Percentiles rank a stretch among this genome's conserved stretches.
phyloP scores from a whole-genome alignment of 2,797 vertebrate genomes.

The Enteromius radiatus region DNA sequence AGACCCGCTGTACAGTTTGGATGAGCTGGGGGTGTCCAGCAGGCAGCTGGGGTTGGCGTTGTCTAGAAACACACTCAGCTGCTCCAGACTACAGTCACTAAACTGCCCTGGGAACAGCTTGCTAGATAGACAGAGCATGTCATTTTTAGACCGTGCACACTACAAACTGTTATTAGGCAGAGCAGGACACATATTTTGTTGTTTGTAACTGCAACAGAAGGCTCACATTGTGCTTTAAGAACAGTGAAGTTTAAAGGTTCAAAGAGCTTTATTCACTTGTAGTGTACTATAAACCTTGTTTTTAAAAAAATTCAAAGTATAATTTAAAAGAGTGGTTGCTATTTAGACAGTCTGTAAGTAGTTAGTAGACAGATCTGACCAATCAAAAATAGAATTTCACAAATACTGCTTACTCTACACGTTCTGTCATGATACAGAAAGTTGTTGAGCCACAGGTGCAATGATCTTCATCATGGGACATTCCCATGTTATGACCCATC shows the following conservation, averaged over 20 bases:
- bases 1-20: constrained; percentile 72
- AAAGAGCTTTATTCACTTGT: not conserved
- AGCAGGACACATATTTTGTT: not conserved
- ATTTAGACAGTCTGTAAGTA: not conserved
- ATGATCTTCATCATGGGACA: constrained; percentile 84
- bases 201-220: not conserved
- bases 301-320: not conserved
- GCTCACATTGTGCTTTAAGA: not conserved
- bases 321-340: not conserved
- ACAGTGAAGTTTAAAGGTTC: not conserved
- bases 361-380: not conserved
- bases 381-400: not conserved
- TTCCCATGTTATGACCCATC: constrained; percentile 93
- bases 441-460: constrained; percentile 76
- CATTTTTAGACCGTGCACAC: not conserved
- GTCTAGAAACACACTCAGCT: constrained; percentile 81
- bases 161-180: not conserved
- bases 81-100: constrained; percentile 84
- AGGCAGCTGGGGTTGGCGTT: constrained; percentile 79
- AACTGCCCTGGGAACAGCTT: constrained; percentile 81
- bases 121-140: constrained; percentile 65
- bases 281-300: not conserved
- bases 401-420: constrained; percentile 74
- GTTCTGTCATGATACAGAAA: constrained; percentile 86
- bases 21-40: constrained; percentile 69